Percentiles rank a stretch among this genome's conserved stretches.
Evolutionary conservation across 2,888 invertebrate genomes (phyloP).

Genomic region (Neoscelio sp.): DNA sequence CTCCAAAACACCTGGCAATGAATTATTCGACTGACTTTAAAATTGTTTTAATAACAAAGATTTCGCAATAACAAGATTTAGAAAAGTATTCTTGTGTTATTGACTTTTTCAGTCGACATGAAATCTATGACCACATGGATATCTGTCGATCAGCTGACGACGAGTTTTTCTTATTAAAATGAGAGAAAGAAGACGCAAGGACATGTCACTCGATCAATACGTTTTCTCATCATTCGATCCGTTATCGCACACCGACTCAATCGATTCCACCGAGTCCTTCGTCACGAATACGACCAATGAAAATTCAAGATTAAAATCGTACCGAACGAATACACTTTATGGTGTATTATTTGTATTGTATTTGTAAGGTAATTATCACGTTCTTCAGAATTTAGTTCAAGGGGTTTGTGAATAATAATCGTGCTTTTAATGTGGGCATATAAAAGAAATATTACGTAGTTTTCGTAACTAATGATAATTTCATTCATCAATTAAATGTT

Average conservation of each 20-base stretch:
- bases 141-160: not conserved
- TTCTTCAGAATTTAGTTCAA: slow-evolving; percentile 2
- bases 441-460: not conserved
- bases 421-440: not conserved
- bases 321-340: not conserved
- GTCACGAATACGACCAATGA: not conserved
- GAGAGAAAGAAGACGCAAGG: slow-evolving; percentile 9
- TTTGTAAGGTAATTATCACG: not conserved
- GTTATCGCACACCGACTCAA: slow-evolving; percentile 21
- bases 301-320: slow-evolving; percentile 2
- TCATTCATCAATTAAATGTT: too few species aligned
- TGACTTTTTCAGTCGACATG: too few species aligned
- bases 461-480: not conserved
- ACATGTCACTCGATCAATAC: slow-evolving; percentile 28
- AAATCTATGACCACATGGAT: too few species aligned
- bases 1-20: too few species aligned
- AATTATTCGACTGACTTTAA: too few species aligned
- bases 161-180: slow-evolving; percentile 2
- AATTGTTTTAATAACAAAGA: too few species aligned
- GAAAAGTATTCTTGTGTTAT: too few species aligned
- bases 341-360: not conserved
- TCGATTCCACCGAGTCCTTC: slow-evolving; percentile 23
- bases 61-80: too few species aligned
- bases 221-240: slow-evolving; percentile 26
- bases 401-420: not conserved